Evolutionary conservation across 2,888 invertebrate genomes (phyloP).

Genomic region (Aleiodes alternator): DNA sequence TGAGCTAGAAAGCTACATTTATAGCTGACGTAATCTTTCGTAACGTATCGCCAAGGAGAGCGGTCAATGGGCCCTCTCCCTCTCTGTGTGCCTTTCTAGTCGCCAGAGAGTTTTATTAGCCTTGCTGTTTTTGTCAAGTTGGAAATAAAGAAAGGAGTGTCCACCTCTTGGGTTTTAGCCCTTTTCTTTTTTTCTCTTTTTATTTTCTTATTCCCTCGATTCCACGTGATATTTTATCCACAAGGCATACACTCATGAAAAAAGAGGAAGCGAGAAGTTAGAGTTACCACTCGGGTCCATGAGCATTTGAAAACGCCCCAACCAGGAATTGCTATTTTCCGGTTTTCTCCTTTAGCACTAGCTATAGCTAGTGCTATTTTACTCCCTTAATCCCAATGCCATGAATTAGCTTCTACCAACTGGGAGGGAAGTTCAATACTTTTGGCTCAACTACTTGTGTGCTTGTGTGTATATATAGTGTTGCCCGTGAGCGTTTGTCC

Average conservation of each 20-base stretch:
- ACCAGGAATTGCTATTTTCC: constrained; percentile 68
- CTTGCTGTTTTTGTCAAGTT: constrained; percentile 66
- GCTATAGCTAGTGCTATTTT: constrained; percentile 33
- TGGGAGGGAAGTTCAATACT: constrained; percentile 69
- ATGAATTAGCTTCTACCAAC: constrained; percentile 65
- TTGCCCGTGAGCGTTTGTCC: constrained; percentile 59
- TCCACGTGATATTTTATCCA: constrained; percentile 66
- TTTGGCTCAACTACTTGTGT: constrained; percentile 46
- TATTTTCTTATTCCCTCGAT: constrained; percentile 65
- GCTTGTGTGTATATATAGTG: not conserved
- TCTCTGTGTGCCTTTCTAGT: not conserved
- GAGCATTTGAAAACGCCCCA: constrained; percentile 28
- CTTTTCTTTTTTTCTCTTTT: constrained; percentile 38
- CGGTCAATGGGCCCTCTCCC: constrained; percentile 15
- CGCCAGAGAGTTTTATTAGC: constrained; percentile 65
- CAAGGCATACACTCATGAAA: constrained; percentile 36
- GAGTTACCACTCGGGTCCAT: constrained; percentile 26
- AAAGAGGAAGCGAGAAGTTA: constrained; percentile 29
- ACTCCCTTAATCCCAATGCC: constrained; percentile 64
- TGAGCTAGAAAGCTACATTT: constrained; percentile 44
- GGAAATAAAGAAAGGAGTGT: constrained; percentile 47
- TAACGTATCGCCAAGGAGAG: constrained; percentile 42
- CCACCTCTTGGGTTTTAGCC: constrained; percentile 24
- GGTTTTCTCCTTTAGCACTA: constrained; percentile 44
- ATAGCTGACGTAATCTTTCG: constrained; percentile 49